Base-by-base conservation (phyloP, 2,888 invertebrate genomes). In the Eupithecia exiguata region DNA sequence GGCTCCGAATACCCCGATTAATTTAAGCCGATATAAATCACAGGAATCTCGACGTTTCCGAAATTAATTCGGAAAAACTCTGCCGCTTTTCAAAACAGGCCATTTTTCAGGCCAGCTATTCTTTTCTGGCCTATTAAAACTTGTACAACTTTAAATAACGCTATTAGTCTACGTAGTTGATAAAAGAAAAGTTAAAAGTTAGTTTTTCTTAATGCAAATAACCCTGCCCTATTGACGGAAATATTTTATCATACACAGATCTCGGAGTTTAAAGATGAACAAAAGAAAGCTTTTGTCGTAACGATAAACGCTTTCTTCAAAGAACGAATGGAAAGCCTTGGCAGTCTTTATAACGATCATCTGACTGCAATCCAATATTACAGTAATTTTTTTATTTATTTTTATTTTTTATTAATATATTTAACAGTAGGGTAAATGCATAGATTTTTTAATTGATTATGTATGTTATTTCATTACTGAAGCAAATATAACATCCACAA, bases 21-120 rank as follows among this genome's bases (percentile, higher is more conserved):
- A 84, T 84, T 83, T 74, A 75, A 79, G 74, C 78, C 74, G 70
- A 77, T 81, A 85, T 84, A 84, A 86, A 86, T 85, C 84, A 83
- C 71, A 63, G 74, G 80, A 78, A 82, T 79, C 72, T 74, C 75
- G 68, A 76, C 74, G 66, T 71, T 71, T 68, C 69, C 70, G 69
- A 78, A 82, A 83, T 84, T 78, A 82, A 80, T 84, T 79, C 74
- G 69, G 71, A 82, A 81, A 84, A 83, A 74, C 70, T 73, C 75
- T 43, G 43, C 36, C 46, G 69, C 49, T 68, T 66, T 69, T 72
- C 68, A 66, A 72, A 72, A 72, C 70, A 49, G 62, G 35, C 66
- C 66, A 72, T 76, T 76, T 76, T 71, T 74, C 67, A 74, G 68
- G 25, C 67, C 71, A 25, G 63, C 69, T 70, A 73, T 73, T 73